phyloP scores from a whole-genome alignment of 2,113 vertebrate genomes.

The Hippoglossus stenolepis region DNA sequence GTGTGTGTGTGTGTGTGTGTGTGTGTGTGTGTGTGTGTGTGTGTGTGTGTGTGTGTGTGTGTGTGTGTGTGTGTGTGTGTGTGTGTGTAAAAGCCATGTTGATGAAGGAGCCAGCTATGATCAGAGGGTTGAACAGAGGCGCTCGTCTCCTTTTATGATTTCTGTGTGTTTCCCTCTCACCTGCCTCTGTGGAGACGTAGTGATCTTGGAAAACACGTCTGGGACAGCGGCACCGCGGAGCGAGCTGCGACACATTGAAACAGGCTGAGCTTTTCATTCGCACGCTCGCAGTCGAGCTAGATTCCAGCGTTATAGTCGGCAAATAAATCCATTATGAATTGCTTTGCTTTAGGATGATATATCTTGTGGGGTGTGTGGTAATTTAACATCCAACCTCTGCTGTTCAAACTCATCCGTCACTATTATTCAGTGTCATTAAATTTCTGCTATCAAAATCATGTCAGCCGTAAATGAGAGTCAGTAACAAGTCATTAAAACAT shows the following conservation, averaged over 20 bases:
- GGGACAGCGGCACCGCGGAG: slow-evolving; percentile 56
- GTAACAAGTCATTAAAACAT: slow-evolving; percentile 13
- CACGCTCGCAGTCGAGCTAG: slow-evolving; percentile 1
- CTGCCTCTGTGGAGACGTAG: slow-evolving; percentile 53
- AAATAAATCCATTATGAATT: slow-evolving; percentile 3
- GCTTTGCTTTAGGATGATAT: slow-evolving; percentile 17
- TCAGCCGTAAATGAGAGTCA: slow-evolving; percentile 8
- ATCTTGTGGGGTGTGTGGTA: background rate
- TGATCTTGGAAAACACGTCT: slow-evolving; percentile 51
- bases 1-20: slow-evolving; percentile 12
- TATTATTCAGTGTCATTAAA: background rate
- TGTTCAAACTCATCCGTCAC: background rate
- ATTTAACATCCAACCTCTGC: slow-evolving; percentile 12
- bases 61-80: background rate
- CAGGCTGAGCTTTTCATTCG: slow-evolving; percentile 48
- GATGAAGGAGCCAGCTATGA: slow-evolving; percentile 62
- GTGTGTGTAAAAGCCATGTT: slow-evolving; percentile 36
- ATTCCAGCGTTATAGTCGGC: slow-evolving; percentile 21
- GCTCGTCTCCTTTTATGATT: slow-evolving; percentile 48
- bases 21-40: background rate
- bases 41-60: slow-evolving; percentile 6
- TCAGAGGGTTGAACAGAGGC: slow-evolving; percentile 42
- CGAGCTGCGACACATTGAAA: slow-evolving; percentile 60
- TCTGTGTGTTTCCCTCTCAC: slow-evolving; percentile 63
- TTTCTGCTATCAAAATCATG: background rate